Percentiles rank a stretch among this genome's conserved stretches.
These are phyloP conservation scores for Temnopleurus reevesii DNA, from an alignment of 53 echinoderm and acorn worm species.

Conservation along the genomic window DNA sequence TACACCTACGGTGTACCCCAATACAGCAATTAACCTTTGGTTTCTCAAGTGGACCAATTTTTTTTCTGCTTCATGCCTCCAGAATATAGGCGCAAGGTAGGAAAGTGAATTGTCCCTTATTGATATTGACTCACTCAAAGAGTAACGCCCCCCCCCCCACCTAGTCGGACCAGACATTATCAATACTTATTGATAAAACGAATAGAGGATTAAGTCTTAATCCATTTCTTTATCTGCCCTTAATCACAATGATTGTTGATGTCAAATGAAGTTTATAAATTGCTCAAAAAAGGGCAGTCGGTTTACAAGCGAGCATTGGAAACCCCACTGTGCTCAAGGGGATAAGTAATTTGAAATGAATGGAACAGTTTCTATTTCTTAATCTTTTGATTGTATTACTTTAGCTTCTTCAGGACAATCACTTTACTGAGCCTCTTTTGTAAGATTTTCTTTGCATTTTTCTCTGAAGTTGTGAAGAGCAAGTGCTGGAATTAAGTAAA, in stretches of 20 bases:
- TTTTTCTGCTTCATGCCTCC: neutral
- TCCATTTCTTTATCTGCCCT: slow-evolving; percentile 10
- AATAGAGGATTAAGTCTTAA: neutral
- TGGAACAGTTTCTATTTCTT: neutral
- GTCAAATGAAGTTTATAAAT: slow-evolving; percentile 44
- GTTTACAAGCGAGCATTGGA: neutral
- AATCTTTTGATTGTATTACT: too few species aligned
- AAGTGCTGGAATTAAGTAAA: too few species aligned
- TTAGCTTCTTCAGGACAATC: too few species aligned
- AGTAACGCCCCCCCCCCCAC: neutral
- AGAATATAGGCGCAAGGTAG: neutral
- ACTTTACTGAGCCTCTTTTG: too few species aligned
- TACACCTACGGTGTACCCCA: too few species aligned
- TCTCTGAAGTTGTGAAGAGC: too few species aligned
- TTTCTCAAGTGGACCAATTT: neutral
- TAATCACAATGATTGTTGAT: slow-evolving; percentile 40
- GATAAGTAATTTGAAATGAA: neutral
- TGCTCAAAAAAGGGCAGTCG: slow-evolving; percentile 12
- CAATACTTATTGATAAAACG: slow-evolving; percentile 21
- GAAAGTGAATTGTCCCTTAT: neutral
- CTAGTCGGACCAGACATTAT: slow-evolving; percentile 23
- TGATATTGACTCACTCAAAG: neutral
- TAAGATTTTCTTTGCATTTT: too few species aligned
- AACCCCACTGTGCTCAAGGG: neutral
- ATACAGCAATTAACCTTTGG: too few species aligned